Evolutionary conservation across 2,113 vertebrate species (phyloP).

Genomic region (Triplophysa siluroides): DNA sequence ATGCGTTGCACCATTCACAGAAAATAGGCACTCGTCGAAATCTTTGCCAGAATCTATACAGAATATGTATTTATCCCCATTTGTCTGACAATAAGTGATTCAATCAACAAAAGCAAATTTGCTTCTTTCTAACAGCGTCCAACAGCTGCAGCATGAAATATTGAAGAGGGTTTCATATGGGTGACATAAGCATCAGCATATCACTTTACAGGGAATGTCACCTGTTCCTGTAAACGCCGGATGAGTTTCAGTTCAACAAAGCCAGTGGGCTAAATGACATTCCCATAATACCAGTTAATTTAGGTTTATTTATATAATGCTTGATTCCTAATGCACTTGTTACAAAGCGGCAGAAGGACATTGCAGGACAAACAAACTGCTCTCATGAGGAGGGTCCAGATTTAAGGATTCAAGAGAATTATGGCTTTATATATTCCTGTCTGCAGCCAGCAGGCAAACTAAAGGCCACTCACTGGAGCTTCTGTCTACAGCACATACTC

Average conservation of each 20-base stretch:
- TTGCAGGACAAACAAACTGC: too few species aligned
- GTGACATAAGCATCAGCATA: conserved; percentile 52
- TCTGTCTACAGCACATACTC: too few species aligned
- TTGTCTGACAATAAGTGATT: neutral
- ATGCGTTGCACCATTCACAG: neutral
- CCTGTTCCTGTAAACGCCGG: conserved; percentile 34
- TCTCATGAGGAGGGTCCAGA: too few species aligned
- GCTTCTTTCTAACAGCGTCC: conserved; percentile 23
- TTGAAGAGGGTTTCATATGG: conserved; percentile 58
- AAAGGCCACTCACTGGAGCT: too few species aligned
- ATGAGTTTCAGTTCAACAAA: conserved; percentile 56
- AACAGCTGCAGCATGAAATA: conserved; percentile 52
- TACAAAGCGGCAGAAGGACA: too few species aligned
- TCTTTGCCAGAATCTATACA: neutral
- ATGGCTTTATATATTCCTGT: too few species aligned
- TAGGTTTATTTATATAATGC: too few species aligned
- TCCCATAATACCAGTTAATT: neutral
- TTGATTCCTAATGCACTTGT: too few species aligned
- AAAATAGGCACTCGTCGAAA: neutral
- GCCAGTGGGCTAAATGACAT: neutral
- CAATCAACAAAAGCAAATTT: neutral
- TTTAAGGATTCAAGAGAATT: too few species aligned
- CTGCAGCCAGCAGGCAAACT: too few species aligned
- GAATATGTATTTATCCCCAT: neutral
- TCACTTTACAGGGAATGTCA: conserved; percentile 51